A percentile compares a stretch with the other conserved stretches of the same genome.
These are phyloP conservation scores for Siderastrea siderea DNA, from an alignment of 92 coral and sea anemone species.

Conservation along the genomic window DNA sequence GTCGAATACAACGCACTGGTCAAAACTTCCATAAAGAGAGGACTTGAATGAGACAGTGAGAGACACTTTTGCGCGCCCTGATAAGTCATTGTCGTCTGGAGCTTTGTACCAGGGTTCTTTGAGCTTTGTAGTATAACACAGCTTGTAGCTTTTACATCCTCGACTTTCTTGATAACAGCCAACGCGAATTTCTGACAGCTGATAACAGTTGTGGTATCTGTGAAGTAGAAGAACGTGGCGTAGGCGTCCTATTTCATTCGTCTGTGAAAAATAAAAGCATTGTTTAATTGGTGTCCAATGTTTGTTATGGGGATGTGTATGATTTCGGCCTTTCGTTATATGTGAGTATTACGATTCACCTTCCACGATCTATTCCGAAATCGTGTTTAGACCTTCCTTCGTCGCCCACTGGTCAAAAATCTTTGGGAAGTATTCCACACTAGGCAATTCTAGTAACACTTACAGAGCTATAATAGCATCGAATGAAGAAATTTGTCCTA, in stretches of 20 bases:
- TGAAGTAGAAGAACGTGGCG: constrained; percentile 55
- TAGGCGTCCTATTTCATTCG: constrained; percentile 51
- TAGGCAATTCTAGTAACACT: no score
- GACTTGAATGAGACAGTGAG: constrained; percentile 62
- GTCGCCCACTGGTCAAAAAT: no score
- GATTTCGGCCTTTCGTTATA: no score
- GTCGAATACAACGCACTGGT: constrained; percentile 76
- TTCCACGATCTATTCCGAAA: no score
- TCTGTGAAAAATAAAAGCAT: constrained; percentile 20
- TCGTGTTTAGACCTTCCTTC: no score
- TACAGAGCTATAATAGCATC: no score
- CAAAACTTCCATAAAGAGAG: constrained; percentile 71
- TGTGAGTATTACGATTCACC: no score
- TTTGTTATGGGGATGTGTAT: no score
- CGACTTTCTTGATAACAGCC: constrained; percentile 5
- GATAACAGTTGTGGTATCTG: constrained; percentile 47
- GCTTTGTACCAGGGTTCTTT: constrained; percentile 34
- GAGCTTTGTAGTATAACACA: constrained; percentile 31
- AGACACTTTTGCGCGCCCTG: constrained; percentile 30
- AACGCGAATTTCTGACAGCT: constrained; percentile 50
- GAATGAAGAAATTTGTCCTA: no score
- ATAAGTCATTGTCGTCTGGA: background rate
- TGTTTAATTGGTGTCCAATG: background rate
- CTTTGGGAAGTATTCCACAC: no score
- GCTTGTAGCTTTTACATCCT: constrained; percentile 14